phyloP scores from a whole-genome alignment of 2,113 vertebrate genomes.

The Thalassarche chlororhynchos region DNA sequence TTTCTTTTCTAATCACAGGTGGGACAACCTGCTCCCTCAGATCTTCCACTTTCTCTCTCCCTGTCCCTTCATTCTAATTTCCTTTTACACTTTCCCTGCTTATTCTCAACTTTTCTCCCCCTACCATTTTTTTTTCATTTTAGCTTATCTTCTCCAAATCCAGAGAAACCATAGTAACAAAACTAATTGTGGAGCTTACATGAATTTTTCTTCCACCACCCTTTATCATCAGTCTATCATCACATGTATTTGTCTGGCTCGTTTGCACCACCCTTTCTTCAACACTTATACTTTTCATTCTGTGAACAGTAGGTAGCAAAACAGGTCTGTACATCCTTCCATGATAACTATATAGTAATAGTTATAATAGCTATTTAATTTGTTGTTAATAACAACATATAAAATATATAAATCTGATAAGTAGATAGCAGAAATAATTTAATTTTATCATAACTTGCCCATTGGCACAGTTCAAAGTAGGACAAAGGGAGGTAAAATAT shows the following conservation, averaged over 20 bases:
- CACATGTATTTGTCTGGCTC: not conserved
- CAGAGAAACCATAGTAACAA: not conserved
- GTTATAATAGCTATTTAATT: not conserved
- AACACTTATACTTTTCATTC: not conserved
- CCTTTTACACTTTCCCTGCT: not conserved
- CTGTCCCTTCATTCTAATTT: not conserved
- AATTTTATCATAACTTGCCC: not conserved
- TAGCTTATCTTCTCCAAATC: not conserved
- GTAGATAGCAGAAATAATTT: not conserved
- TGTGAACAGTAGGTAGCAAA: not conserved
- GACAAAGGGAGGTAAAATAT: not conserved
- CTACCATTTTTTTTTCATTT: not conserved
- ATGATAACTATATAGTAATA: not conserved
- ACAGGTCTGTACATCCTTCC: not conserved
- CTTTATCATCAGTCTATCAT: not conserved
- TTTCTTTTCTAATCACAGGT: not conserved
- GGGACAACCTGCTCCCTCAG: not conserved
- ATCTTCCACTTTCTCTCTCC: not conserved
- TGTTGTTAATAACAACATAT: not conserved
- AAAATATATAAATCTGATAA: not conserved
- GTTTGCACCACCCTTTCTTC: not conserved
- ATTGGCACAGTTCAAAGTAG: not conserved
- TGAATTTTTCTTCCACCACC: not conserved
- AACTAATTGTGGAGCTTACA: not conserved
- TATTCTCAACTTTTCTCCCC: not conserved